Base-by-base conservation (phyloP, 2,113 vertebrate species). In the Paratilapia polleni region DNA sequence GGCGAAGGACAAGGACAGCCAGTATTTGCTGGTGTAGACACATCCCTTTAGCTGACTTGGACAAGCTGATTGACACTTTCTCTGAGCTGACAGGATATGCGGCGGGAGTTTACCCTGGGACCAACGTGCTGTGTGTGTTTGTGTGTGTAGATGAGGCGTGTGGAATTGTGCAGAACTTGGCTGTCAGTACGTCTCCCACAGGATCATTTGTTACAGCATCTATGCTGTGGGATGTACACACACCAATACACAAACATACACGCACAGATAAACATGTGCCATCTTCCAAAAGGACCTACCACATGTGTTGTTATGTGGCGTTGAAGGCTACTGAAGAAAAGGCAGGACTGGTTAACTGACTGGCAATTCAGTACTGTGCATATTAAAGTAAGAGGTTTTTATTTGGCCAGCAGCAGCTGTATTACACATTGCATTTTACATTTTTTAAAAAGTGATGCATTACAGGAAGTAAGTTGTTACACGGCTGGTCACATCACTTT, bases 31-130 rank as follows among this genome's bases (percentile, higher is more conserved):
- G 28, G 60, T 61, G 28, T 82, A 38, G 84, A 90, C 88, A 78
- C 76, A 73, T 82, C 82, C 73, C 80, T 88, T 86, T 86, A 88
- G 89, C 81, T 89, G 80, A 87, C 83, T 78, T 28, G 62, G 87
- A 83, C 83, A 75, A 22, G 64, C 36, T 91, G 93, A 94, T 76
- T 93, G 94, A 92, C 92, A 85, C 59, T 85, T 92, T 90, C 76
- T 89, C 85, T 89, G 83, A 91, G 87, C 86, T 64, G 89, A 94
- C 66, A 36, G 88, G 80, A 93, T 85, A 62, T 77, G 88, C n/a
- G 76, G 73, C 47, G 89, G 88, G 89, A 89, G 56, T 85, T 91
- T 86, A 88, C 89, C 89, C 86, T 14, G 80, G 84, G 92, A 87
- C 79, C 86, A 84, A 47, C 79, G 64, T 68, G 84, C 83, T 36